phyloP scores from a whole-genome alignment of 2,113 vertebrate genomes.

The Actenoides hombroni region DNA sequence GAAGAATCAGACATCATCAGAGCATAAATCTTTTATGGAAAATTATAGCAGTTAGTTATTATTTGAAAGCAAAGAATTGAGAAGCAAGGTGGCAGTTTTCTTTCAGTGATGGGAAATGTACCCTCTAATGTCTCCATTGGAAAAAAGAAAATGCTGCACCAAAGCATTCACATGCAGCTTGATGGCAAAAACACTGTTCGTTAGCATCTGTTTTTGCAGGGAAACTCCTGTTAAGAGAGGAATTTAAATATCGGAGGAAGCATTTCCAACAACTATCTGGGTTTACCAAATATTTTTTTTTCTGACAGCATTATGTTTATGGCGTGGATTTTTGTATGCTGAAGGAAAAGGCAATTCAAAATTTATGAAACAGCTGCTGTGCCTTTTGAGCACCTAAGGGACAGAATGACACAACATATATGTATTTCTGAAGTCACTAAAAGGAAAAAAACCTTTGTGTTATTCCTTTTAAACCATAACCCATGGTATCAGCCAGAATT shows the following conservation, averaged over 20 bases:
- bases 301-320: constrained; percentile 48
- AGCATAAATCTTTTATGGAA: constrained; percentile 10
- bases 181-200: neutral
- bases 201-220: constrained; percentile 45
- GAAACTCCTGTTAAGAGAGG: constrained; percentile 15
- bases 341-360: constrained; percentile 50
- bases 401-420: constrained; percentile 15
- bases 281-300: constrained; percentile 23
- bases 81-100: constrained; percentile 46
- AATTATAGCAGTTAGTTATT: constrained; percentile 54
- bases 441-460: neutral
- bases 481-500: neutral
- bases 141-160: constrained; percentile 40
- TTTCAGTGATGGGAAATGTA: constrained; percentile 32
- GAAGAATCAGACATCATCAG: constrained; percentile 38
- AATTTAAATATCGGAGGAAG: constrained; percentile 32
- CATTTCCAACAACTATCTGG: constrained; percentile 46
- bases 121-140: constrained; percentile 36
- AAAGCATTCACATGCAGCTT: constrained; percentile 40
- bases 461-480: constrained; percentile 11
- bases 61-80: constrained; percentile 40
- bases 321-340: constrained; percentile 28
- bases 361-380: constrained; percentile 53
- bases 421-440: constrained; percentile 32
- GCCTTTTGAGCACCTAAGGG: constrained; percentile 45